Base-by-base conservation (phyloP, 2,113 vertebrate genomes). In the Terrapene triunguis region DNA sequence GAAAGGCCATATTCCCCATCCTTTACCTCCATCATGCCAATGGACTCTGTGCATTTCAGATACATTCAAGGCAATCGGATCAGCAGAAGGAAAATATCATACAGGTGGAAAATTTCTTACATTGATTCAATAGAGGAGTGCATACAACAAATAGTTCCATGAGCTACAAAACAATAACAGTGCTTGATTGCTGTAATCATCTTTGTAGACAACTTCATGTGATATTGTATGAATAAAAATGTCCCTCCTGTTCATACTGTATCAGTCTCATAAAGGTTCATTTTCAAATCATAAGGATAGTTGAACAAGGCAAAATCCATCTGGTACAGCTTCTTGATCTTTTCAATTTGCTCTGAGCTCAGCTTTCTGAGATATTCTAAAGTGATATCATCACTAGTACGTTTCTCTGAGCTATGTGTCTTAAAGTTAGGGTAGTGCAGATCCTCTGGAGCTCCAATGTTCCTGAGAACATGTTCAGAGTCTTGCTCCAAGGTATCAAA, bases 271-370 rank as follows among this genome's bases (percentile, higher is more conserved):
- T 16, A 29, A 79, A 82, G 89, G 91, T 81, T 93, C 79, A 53
- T 95, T 89, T 53, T 94, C 47, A 2, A 96, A 96, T 25, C 89
- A 76, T 65, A 22, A 72, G 90, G 89, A 32, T 98, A 98, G 81
- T 95, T 97, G 59, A 98, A 98, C 76, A 98, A 88, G 54, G 94
- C 59, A 54, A 98, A 98, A 89, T 98, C 98, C 80, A 95, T 92
- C 74, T 89, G 19, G 82, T 98, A 98, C 53, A 97, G 3, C 4
- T 94, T 90, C 51, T 91, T 92, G 1, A 98, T 89, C 76, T 95
- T 96, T 80, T 95, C 69, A 35, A 97, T 95, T 87, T 98, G 95
- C 10, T 95, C 50, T 11, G 89, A 81, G 53, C 83, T 96, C 76
- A 98, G 0, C 17, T 97, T 88, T 47, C 93, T 95, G 86, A 98